Base-by-base conservation (phyloP, 2,888 invertebrate species). In the Kryphioiulus occultus region DNA sequence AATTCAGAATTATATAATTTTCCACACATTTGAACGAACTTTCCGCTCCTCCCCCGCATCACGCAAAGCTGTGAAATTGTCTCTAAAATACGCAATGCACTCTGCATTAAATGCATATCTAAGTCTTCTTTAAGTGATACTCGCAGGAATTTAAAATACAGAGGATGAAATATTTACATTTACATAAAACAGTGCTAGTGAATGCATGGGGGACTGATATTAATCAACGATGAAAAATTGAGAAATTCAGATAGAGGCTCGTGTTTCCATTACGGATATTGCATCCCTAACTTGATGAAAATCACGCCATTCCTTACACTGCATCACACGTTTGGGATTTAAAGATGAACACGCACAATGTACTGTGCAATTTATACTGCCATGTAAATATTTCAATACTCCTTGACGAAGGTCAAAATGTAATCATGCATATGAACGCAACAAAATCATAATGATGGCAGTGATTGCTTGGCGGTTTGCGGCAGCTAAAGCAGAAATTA, bases 211-310 rank as follows among this genome's bases (percentile, higher is more conserved):
- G 78, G 78, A 78, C 78, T 78, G 78, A 78, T 78, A 78, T 78
- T 78, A 78, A 78, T 78, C 78, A 78, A 30, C 78, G 78, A 78
- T 78, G 78, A 78, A 78, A 78, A 78, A 78, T 78, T 78, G 78
- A 22, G 78, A 78, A 78, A 78, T 78, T 78, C 78, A 78, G 78
- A 78, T 78, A 78, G 30, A 78, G 30, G 30, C 78, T 78, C 78
- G 78, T 78, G 78, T 78, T 78, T 78, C 78, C 78, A 78, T 78
- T 78, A 78, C 30, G 78, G 78, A 78, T 78, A 78, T 30, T 78
- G 78, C 78, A 78, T 78, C 78, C 78, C 78, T 78, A 78, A 78
- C 78, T 78, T 78, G 78, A 78, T 78, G 78, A 78, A 78, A 78
- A 78, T 78, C 78, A 78, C 78, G 30, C 78, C 78, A 78, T 78